Base-by-base conservation (phyloP, 2,797 vertebrate genomes). In the Perodicticus potto region DNA sequence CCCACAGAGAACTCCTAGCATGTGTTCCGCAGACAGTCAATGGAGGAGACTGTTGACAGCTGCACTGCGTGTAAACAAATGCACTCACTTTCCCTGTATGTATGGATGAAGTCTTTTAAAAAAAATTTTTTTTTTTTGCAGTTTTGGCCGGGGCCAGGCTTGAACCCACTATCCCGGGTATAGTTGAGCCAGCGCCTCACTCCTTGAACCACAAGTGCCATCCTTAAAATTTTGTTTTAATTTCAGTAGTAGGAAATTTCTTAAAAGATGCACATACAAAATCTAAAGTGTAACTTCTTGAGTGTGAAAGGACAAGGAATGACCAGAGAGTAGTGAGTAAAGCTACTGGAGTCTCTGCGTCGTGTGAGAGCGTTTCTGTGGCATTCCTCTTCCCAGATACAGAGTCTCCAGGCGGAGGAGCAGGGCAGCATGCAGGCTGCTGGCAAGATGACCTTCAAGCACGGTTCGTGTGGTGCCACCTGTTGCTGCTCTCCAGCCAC, bases 231-330 rank as follows among this genome's bases (percentile, higher is more conserved):
- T 23, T 69, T 94, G 45, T 78, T 77, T 94, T 74, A 57, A 77
- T 81, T 89, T 93, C 34, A 90, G n/a, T 85, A 7, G 19, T 57
- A 76, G 55, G 43, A 73, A 59, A 20, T 49, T 40, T 92, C 73
- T 70, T 19, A 55, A 88, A 80, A 82, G 34, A 69, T 13, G 32
- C 23, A 12, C 32, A 59, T 22, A 49, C 20, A 59, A 63, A 69
- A 45, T 76, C 57, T 22, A 14, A 57, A 32, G 37, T 14, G 0
- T 53, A 20, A 17, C 57, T 86, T 49, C 63, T 49, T 61, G 25
- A 22, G n/a, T 29, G 45, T 59, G 34, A 59, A 32, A 9, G 70
- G 29, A 23, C 7, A 1, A 76, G 49, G 14, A 55, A 3, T 45
- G 16, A 3, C 1, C 12, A 10, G 57, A 20, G 73, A 16, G 65